Evolutionary conservation across 2,113 vertebrate genomes (phyloP).

Genomic region (Electrona antarctica): DNA sequence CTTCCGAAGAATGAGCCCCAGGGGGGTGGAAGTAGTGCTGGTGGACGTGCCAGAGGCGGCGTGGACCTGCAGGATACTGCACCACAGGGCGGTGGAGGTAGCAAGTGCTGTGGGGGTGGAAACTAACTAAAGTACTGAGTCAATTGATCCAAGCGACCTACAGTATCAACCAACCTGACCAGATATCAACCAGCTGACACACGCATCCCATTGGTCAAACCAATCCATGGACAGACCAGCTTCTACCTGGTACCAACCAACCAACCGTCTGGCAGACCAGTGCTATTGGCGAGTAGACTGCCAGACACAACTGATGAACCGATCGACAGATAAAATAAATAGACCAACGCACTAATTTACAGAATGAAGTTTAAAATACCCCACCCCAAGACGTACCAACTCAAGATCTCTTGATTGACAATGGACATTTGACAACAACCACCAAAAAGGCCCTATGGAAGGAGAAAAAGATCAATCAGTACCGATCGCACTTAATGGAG

Average conservation of each 20-base stretch:
- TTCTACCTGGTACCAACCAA: slow-evolving; percentile 43
- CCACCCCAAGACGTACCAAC: slow-evolving; percentile 37
- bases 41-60: slow-evolving; percentile 87
- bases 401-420: slow-evolving; percentile 50
- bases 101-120: slow-evolving; percentile 96
- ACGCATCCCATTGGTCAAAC: slow-evolving; percentile 57
- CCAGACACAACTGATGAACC: slow-evolving; percentile 40
- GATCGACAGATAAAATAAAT: slow-evolving; percentile 49
- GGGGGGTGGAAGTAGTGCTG: slow-evolving; percentile 82
- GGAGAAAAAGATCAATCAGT: slow-evolving; percentile 48
- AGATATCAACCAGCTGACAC: slow-evolving; percentile 69
- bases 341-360: slow-evolving; percentile 30
- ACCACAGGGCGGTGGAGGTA: slow-evolving; percentile 83
- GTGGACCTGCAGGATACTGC: slow-evolving; percentile 94
- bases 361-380: slow-evolving; percentile 45
- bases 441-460: slow-evolving; percentile 40
- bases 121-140: slow-evolving; percentile 81
- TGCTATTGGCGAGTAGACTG: slow-evolving; percentile 60
- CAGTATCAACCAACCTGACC: slow-evolving; percentile 69
- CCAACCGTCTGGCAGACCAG: slow-evolving; percentile 54
- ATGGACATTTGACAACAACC: slow-evolving; percentile 61
- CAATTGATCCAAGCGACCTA: slow-evolving; percentile 58
- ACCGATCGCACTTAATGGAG: slow-evolving; percentile 82
- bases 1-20: slow-evolving; percentile 97
- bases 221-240: slow-evolving; percentile 43